Percentiles rank a stretch among this genome's conserved stretches.
These are phyloP conservation scores for Fistularia commersonii DNA, from an alignment of 2,797 vertebrate species.

Conservation along the genomic window DNA sequence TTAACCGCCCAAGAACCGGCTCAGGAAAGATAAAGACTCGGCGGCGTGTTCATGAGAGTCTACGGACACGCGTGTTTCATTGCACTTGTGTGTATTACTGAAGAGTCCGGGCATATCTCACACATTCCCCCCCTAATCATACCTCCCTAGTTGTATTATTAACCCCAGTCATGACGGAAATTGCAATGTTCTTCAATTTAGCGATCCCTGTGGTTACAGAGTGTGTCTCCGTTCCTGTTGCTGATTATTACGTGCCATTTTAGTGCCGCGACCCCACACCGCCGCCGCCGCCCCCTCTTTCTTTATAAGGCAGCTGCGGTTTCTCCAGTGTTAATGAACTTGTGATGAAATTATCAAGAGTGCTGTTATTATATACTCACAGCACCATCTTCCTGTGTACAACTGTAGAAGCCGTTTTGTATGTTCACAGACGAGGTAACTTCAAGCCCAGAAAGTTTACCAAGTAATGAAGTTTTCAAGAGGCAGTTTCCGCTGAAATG, in stretches of 20 bases:
- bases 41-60: too few species aligned
- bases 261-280: constrained; percentile 1
- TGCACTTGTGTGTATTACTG: constrained; percentile 8
- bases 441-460: too few species aligned
- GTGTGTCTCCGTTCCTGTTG: constrained; percentile 25
- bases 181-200: constrained; percentile 35
- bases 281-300: not conserved
- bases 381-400: too few species aligned
- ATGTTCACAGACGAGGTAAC: too few species aligned
- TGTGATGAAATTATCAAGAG: too few species aligned
- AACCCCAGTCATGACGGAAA: constrained; percentile 29
- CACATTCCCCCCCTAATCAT: constrained; percentile 18
- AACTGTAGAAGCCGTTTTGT: too few species aligned
- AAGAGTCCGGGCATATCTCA: constrained; percentile 13
- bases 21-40: constrained; percentile 16
- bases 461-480: too few species aligned
- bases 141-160: constrained; percentile 15
- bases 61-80: not conserved
- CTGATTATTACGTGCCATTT: constrained; percentile 37
- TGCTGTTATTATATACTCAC: too few species aligned
- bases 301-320: too few species aligned
- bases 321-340: too few species aligned
- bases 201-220: constrained; percentile 4
- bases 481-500: too few species aligned
- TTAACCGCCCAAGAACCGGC: too few species aligned